These are phyloP conservation scores for Antitype chi DNA, from an alignment of 2,888 invertebrate genomes.

Conservation along the genomic window DNA sequence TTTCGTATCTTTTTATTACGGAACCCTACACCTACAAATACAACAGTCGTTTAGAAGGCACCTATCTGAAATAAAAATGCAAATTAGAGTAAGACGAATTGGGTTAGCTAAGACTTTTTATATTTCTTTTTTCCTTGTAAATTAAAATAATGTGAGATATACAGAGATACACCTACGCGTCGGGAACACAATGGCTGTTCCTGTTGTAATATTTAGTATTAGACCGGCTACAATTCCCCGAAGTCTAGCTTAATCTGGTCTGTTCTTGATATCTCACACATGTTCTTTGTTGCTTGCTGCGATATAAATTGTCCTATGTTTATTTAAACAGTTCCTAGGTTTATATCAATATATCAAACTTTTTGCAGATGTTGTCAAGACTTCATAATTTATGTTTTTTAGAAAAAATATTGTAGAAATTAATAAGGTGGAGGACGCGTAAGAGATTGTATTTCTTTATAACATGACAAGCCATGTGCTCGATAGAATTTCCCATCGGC, in stretches of 20 bases:
- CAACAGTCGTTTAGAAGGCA: conserved; percentile 58
- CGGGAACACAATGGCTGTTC: conserved; percentile 58
- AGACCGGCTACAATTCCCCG: conserved; percentile 63
- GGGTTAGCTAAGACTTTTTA: conserved; percentile 58
- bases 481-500: not conserved
- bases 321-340: conserved; percentile 41
- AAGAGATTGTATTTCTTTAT: not conserved
- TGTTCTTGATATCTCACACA: conserved; percentile 63
- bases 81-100: conserved; percentile 64
- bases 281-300: conserved; percentile 61
- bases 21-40: conserved; percentile 55
- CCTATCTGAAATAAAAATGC: conserved; percentile 63
- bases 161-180: conserved; percentile 45
- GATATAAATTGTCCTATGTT: conserved; percentile 55
- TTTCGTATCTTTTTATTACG: conserved; percentile 54
- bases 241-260: conserved; percentile 64
- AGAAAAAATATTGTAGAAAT: not conserved
- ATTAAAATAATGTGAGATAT: conserved; percentile 55
- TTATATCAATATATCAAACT: conserved; percentile 2
- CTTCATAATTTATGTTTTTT: not conserved
- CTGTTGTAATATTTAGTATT: conserved; percentile 67
- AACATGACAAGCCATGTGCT: not conserved
- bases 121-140: conserved; percentile 58
- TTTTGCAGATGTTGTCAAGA: not conserved
- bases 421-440: not conserved